phyloP scores from a whole-genome alignment of 2,113 vertebrate genomes.

The Heterotilapia buettikoferi region DNA sequence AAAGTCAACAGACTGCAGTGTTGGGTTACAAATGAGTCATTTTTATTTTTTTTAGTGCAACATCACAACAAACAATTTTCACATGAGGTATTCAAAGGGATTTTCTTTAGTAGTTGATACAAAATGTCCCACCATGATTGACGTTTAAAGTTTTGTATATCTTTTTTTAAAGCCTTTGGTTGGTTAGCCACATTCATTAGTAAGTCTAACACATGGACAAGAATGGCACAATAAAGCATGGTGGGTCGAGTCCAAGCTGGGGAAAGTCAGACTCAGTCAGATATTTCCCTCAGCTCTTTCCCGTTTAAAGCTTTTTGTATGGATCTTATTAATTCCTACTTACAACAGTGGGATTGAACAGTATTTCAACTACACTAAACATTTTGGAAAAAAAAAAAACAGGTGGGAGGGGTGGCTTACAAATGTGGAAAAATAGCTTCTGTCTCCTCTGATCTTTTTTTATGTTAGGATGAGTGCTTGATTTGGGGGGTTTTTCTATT shows the following conservation, averaged over 20 bases:
- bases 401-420: slow-evolving; percentile 60
- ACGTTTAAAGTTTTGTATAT: slow-evolving; percentile 74
- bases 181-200: slow-evolving; percentile 79
- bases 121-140: slow-evolving; percentile 80
- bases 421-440: slow-evolving; percentile 75
- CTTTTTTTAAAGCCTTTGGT: slow-evolving; percentile 73
- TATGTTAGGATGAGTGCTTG: slow-evolving; percentile 48
- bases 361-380: slow-evolving; percentile 70
- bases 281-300: slow-evolving; percentile 47
- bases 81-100: slow-evolving; percentile 83
- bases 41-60: slow-evolving; percentile 80
- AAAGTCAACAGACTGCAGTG: neutral
- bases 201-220: slow-evolving; percentile 72
- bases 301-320: slow-evolving; percentile 67
- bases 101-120: slow-evolving; percentile 75
- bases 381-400: slow-evolving; percentile 45
- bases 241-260: slow-evolving; percentile 55
- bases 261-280: slow-evolving; percentile 61
- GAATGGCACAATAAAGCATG: slow-evolving; percentile 70
- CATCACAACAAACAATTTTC: slow-evolving; percentile 82
- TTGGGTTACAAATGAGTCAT: slow-evolving; percentile 76
- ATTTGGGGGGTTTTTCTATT: slow-evolving; percentile 46
- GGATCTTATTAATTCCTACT: slow-evolving; percentile 68
- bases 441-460: slow-evolving; percentile 59
- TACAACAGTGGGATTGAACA: slow-evolving; percentile 71